Percentiles rank a stretch among this genome's conserved stretches.
Evolutionary conservation across 2,888 invertebrate species (phyloP).

Genomic region (Shargacucullia verbasci): DNA sequence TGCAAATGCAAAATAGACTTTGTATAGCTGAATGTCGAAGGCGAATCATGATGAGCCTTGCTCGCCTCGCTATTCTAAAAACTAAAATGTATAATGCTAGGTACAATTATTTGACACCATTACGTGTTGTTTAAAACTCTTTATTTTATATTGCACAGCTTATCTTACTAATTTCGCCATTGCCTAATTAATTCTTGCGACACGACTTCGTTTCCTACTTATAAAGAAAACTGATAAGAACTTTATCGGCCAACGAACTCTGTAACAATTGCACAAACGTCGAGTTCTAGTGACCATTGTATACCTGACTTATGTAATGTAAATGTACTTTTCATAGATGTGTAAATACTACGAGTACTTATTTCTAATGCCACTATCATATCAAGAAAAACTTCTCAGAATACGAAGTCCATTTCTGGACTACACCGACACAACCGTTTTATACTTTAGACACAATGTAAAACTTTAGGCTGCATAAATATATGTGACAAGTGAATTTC

Average conservation of each 20-base stretch:
- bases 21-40: conserved; percentile 46
- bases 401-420: neutral
- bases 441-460: too few relatives aligned
- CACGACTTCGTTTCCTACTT: conserved; percentile 70
- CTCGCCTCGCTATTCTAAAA: conserved; percentile 33
- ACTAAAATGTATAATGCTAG: neutral
- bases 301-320: conserved; percentile 50
- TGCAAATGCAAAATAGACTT: conserved; percentile 58
- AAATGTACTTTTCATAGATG: conserved; percentile 30
- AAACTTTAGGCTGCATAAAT: too few relatives aligned
- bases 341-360: conserved; percentile 6
- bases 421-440: too few relatives aligned
- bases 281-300: conserved; percentile 53
- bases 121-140: conserved; percentile 9
- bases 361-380: conserved; percentile 8
- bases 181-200: conserved; percentile 75
- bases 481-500: too few relatives aligned
- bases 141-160: conserved; percentile 21
- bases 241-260: conserved; percentile 82
- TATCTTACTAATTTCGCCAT: conserved; percentile 62
- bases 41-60: conserved; percentile 50
- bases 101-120: neutral
- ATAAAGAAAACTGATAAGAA: conserved; percentile 82
- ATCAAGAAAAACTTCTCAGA: neutral
- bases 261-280: conserved; percentile 70